Conservation (phyloP, 2,113 vertebrate genomes). For the Hymenochirus boettgeri region DNA sequence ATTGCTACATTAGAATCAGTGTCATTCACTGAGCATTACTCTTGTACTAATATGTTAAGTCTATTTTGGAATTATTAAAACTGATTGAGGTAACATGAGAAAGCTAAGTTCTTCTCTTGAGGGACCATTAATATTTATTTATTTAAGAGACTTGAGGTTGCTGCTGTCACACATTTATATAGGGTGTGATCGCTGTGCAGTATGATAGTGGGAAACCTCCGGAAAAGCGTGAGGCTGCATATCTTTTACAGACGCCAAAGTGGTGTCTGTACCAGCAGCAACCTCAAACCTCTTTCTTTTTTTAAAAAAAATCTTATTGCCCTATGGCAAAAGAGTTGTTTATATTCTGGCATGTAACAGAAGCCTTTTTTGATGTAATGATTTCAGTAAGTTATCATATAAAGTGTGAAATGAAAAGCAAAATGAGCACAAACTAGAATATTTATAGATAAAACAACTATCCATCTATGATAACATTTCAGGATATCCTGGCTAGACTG, state of each 20-base stretch:
- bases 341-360: neutral
- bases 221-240: constrained; percentile 1
- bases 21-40: neutral
- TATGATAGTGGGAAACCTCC: neutral
- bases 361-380: neutral
- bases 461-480: too few species aligned
- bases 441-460: neutral
- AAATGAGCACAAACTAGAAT: neutral
- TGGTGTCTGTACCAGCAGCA: neutral
- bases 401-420: neutral
- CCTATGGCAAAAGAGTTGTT: neutral
- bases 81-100: neutral
- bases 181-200: neutral
- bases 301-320: neutral
- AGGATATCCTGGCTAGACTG: too few species aligned
- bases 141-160: neutral
- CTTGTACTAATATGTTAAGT: neutral
- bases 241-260: neutral
- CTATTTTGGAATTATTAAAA: constrained; percentile 2
- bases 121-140: neutral
- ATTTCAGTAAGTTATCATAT: neutral
- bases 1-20: neutral
- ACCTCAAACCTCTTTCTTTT: neutral
- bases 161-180: neutral
- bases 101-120: neutral